Evolutionary conservation across 2,113 vertebrate species (phyloP), one percentile per base, ranked within the genome.

Genomic region (Callipepla californica): DNA sequence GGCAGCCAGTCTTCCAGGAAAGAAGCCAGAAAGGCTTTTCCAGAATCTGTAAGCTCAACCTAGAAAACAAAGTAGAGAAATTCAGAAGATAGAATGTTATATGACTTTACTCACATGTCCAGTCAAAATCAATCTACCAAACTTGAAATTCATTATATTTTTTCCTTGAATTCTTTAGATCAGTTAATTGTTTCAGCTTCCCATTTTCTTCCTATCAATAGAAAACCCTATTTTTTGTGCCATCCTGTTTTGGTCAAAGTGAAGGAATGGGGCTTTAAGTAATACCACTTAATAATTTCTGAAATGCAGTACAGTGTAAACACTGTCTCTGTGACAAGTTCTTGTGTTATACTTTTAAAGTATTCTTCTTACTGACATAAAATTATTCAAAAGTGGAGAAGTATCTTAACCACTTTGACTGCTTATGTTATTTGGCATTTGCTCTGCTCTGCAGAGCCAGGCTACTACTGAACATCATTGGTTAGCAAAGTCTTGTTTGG

Each of bases 261-360:
- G 89, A 78, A 84, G 80, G 66, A 89, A 63, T 32, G 51, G 7
- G 30, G 9, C 66, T 92, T 92, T 74, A 82, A 48, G 88, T 94
- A 90, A 65, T 69, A 69, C 26, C 72, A 61, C 73, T 85, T 81
- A 69, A 66, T 68, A 74, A 85, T 90, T 57, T 90, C 58, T 80
- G 87, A 89, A 90, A 90, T 91, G 63, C 62, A 73, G n/a, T 66
- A 36, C 73, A 90, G 48, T 72, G n/a, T 67, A 87, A 82, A 76
- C 44, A 92, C 57, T 83, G 73, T 61, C 63, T 91, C 40, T 57
- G 61, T 85, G 68, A 90, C 11, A 74, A 90, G 83, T 30, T 62
- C 40, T 53, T 89, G 30, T 79, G 23, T 53, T 68, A 79, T 62
- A 58, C 23, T 65, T 81, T 85, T 85, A 55, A 83, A 83, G 28